Conservation (phyloP, 2,888 invertebrate genomes). For the Drosophila formosana region DNA sequence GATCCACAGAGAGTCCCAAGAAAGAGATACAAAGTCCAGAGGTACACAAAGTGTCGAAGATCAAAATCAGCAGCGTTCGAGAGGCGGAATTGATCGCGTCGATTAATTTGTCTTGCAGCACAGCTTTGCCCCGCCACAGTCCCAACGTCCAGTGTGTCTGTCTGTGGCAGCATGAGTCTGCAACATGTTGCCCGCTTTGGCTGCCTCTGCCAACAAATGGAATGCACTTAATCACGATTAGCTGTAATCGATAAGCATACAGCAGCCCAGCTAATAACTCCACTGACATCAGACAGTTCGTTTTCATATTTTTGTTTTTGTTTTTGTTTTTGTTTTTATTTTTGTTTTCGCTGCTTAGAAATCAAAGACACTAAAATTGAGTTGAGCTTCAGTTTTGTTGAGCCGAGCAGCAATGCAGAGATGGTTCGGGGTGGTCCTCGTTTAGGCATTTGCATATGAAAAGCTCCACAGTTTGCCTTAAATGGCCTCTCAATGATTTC, state of each 20-base stretch:
- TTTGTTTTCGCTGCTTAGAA: conserved; percentile 10
- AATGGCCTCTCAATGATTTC: conserved; percentile 82
- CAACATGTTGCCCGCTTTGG: conserved; percentile 62
- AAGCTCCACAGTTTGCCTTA: conserved; percentile 63
- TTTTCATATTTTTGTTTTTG: neutral
- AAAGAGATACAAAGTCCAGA: conserved; percentile 7
- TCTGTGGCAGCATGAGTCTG: conserved; percentile 73
- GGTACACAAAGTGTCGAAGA: conserved; percentile 71
- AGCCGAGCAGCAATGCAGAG: conserved; percentile 1
- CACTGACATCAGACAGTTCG: conserved; percentile 37
- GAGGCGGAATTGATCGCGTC: conserved; percentile 81
- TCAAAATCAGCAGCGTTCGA: conserved; percentile 77
- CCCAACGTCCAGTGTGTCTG: conserved; percentile 9
- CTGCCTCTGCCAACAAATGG: conserved; percentile 63
- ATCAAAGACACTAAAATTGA: conserved; percentile 8
- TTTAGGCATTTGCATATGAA: conserved; percentile 75
- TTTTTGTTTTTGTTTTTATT: neutral
- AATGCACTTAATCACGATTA: conserved; percentile 84
- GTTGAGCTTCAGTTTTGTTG: conserved; percentile 27
- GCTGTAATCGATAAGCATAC: conserved; percentile 81
- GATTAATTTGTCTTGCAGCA: conserved; percentile 83
- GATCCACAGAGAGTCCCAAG: conserved; percentile 6
- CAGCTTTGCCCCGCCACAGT: conserved; percentile 8
- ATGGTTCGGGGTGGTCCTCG: conserved; percentile 64
- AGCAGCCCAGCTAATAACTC: conserved; percentile 57